Conservation (phyloP, 1,140 invertebrate genomes). For the Drosophila seguyi region DNA sequence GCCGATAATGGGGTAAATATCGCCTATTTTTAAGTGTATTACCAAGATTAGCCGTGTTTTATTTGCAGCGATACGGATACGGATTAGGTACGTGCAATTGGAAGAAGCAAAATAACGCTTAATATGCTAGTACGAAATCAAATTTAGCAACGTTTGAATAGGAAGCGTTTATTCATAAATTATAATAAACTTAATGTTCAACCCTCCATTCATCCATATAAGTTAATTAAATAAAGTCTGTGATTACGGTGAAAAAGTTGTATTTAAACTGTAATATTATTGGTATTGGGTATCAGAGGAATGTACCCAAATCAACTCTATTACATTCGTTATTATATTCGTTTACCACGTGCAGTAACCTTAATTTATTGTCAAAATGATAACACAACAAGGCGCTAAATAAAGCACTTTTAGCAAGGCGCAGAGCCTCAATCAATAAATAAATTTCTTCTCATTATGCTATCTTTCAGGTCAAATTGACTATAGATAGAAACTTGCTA, state of each 20-base stretch:
- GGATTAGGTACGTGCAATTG: conserved; percentile 57
- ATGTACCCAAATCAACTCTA: background rate
- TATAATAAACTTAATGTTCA: background rate
- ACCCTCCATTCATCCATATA: background rate
- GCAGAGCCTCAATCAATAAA: too few relatives aligned
- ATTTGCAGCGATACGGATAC: conserved; percentile 63
- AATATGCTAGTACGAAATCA: background rate
- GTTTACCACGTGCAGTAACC: background rate
- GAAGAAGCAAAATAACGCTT: background rate
- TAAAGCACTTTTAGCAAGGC: background rate
- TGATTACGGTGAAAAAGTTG: background rate
- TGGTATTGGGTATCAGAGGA: background rate
- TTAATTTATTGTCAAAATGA: background rate
- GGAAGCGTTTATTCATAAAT: background rate
- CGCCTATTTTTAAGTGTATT: conserved; percentile 41
- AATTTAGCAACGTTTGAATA: conserved; percentile 2
- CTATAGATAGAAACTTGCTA: too few relatives aligned
- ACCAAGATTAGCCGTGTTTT: conserved; percentile 61
- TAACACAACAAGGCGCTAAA: background rate
- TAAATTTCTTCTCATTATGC: too few relatives aligned
- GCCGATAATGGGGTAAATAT: conserved; percentile 48
- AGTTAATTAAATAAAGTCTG: background rate
- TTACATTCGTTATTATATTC: background rate
- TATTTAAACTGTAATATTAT: background rate
- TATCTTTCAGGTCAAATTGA: too few relatives aligned